Base-by-base conservation (phyloP, 2,888 invertebrate genomes). In the Xestia ashworthii region DNA sequence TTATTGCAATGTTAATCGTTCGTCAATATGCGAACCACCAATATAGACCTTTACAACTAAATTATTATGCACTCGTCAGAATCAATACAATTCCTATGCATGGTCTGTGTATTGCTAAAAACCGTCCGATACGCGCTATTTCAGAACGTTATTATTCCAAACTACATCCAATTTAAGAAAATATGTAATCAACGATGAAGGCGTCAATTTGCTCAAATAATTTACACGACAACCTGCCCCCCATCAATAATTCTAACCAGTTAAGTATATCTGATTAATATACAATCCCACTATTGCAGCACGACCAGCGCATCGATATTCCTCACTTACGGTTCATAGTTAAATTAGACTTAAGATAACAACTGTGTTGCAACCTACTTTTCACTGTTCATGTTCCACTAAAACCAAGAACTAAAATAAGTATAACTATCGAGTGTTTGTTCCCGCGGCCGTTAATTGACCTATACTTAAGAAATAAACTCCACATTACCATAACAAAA, bases 401-500 rank as follows among this genome's bases (percentile, higher is more conserved):
- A 64, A 70, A 72, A 60, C 65, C 58, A 68, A 75, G n/a, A 74
- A 85, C 58, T 65, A 65, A 74, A 79, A 74, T 69, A 77, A 50
- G 64, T 74, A 68, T 65, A 74, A 71, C 64, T 78, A 75, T 82
- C 55, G 71, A 83, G 74, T 71, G 71, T 82, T 89, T 89, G 89
- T 81, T 89, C 89, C 89, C 89, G 71, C 72, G 71, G 81, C 77
- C 78, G 25, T 74, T 75, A 78, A 5, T 78, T 74, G 81, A 71
- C 82, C 79, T 83, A 81, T 78, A 79, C 83, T 85, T 83, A 87
- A 66, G 66, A 83, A 85, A 82, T 86, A 81, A 88, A 80, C 75
- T 82, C 14, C 71, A 82, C 68, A 76, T 80, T 71, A 73, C 74
- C 58, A 80, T 83, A 81, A 85, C 72, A 81, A 89, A 81, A 80